Evolutionary conservation across 2,797 vertebrate genomes (phyloP).

Genomic region (Cyprinodon diabolis): DNA sequence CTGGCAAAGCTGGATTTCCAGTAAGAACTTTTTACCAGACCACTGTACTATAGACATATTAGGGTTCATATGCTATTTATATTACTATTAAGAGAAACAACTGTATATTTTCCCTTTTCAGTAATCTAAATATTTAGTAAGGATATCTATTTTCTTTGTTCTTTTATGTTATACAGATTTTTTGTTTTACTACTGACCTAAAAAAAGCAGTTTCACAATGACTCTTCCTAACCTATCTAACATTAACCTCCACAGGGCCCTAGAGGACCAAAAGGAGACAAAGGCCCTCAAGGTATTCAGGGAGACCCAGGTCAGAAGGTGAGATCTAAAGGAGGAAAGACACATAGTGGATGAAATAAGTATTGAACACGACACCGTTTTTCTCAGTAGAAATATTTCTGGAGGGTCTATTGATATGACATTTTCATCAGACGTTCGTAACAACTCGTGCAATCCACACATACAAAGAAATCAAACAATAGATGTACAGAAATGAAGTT

Average conservation of each 20-base stretch:
- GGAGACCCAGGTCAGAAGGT: slow-evolving; percentile 88
- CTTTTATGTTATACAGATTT: neutral
- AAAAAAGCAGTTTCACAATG: neutral
- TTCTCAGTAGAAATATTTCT: too few species aligned
- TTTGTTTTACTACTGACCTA: neutral
- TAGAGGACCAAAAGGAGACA: slow-evolving; percentile 89
- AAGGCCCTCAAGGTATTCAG: slow-evolving; percentile 79
- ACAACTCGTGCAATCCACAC: too few species aligned
- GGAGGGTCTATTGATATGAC: too few species aligned
- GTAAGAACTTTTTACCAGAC: slow-evolving; percentile 78
- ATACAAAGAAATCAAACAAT: too few species aligned
- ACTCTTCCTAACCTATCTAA: neutral
- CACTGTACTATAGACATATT: neutral
- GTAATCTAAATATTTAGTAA: neutral
- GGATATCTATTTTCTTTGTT: neutral
- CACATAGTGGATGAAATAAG: neutral
- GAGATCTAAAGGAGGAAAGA: slow-evolving; percentile 20
- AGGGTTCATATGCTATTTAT: neutral
- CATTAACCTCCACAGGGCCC: slow-evolving; percentile 80
- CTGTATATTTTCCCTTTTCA: neutral
- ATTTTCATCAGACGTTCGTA: too few species aligned
- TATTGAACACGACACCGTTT: neutral
- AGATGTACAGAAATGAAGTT: too few species aligned
- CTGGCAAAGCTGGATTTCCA: slow-evolving; percentile 90
- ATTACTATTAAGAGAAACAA: neutral